Base-by-base conservation (phyloP, 2,797 vertebrate genomes). In the Hydrophis major region DNA sequence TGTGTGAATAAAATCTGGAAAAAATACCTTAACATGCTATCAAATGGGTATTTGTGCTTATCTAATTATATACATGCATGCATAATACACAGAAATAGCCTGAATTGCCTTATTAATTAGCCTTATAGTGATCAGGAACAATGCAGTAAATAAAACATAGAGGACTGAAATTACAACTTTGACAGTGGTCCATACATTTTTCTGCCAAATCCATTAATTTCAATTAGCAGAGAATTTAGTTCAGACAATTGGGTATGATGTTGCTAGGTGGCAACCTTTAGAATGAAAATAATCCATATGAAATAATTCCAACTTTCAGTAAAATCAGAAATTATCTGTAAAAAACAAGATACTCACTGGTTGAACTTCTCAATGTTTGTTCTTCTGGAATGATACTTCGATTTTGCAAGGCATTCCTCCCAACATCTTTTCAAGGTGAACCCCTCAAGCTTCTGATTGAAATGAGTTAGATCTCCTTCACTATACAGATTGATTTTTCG, bases 381-480 rank as follows among this genome's bases (percentile, higher is more conserved):
- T 94, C 96, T 97, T 87, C 98, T 98, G 22, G 96, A 90, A 0
- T 98, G 94, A 93, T 98, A 99, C 20, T 96, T 93, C 1, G 98
- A 98, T 50, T 97, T 98, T n/a, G 92, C 94, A 91, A 99, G 94
- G 91, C 99, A 99, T 89, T 99, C 98, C 2, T 98, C 98, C 99
- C 99, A 99, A 96, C 99, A 99, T 90, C 98, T 97, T 89, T 89
- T 94, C 87, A 99, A 92, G 8, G 98, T 99, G 94, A 99, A 97
- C 0, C 97, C 97, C 12, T 99, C 98, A 94, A 99, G 97, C 89
- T 98, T 95, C 97, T 99, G 99, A 94, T 98, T 98, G 96, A 98
- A 99, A 50, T 98, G 98, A 0, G 99, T 99, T 27, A 95, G 86
- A 50, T 99, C 98, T 18, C 99, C 99, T 96, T 99, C 97, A 0